Evolutionary conservation across 1,140 invertebrate species (phyloP), one percentile per base, ranked within the genome.

Genomic region (Asobara japonica): DNA sequence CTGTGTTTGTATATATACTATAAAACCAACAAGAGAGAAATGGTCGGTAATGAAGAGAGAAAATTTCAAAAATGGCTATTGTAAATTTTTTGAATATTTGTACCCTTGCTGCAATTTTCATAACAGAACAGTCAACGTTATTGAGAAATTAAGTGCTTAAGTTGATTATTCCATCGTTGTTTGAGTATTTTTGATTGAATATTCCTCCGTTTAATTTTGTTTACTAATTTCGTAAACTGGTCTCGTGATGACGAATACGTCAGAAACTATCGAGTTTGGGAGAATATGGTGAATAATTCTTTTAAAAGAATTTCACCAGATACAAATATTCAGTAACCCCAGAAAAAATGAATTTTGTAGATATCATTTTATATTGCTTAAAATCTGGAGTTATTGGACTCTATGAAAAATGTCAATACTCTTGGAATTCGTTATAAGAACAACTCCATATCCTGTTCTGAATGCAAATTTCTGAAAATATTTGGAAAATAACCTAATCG

Each of bases 1-100:
- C 51, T 41, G 72, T 67, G 62, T 62, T 69, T 85, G 78, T 82
- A 83, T 76, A 84, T 83, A 82, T 48, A 75, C 68, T 62, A 60
- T 79, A 78, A 41, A 64, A 70, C n/a, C 71, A 61, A 41, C 4
- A 65, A 22, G n/a, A 64, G 11, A 51, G 45, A 51, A 51, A 20
- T 51, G 45, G 6, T 7, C n/a, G 20, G 8, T 20, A 16, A 51
- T 51, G 8, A 2, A n/a, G n/a, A 38, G 36, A 38, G n/a, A n/a
- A 38, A 38, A 13, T 38, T 38, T n/a, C n/a, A n/a, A n/a, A n/a
- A n/a, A n/a, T n/a, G n/a, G n/a, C 8, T 38, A 38, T 38, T n/a
- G n/a, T 38, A n/a, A 7, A 38, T 38, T 38, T 38, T 38, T 38
- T 38, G 36, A 38, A 38, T 4, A 38, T 38, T 38, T 38, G 3